Conservation (phyloP, 2,113 vertebrate species). For the Pterophyllum scalare region DNA sequence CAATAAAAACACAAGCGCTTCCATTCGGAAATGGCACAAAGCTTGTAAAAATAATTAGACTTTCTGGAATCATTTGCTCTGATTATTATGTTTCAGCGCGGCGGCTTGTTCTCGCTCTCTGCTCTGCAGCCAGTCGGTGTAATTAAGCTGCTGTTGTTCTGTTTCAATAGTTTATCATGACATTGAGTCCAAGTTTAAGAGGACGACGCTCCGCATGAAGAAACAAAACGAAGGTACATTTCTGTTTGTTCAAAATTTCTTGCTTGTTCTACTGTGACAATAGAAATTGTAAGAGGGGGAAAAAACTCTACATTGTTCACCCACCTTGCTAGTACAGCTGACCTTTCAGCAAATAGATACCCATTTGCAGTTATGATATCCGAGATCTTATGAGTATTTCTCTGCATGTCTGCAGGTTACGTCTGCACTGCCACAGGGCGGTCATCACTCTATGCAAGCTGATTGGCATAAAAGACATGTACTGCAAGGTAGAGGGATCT, state of each 20-base stretch:
- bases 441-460: conserved; percentile 93
- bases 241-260: not conserved
- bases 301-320: not conserved
- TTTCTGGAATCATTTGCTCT: not conserved
- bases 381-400: fast-evolving
- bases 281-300: no score
- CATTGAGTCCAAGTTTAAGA: conserved; percentile 87
- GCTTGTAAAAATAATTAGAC: not conserved
- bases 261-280: not conserved
- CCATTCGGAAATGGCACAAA: not conserved
- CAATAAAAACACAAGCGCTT: conserved; percentile 19
- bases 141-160: conserved; percentile 21
- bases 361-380: not conserved
- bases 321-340: not conserved
- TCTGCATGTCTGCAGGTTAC: conserved; percentile 80
- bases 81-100: not conserved
- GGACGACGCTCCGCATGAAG: conserved; percentile 90
- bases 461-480: conserved; percentile 94
- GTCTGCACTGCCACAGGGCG: conserved; percentile 93
- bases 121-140: not conserved
- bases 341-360: not conserved
- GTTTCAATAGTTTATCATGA: conserved; percentile 90
- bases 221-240: conserved; percentile 87
- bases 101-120: not conserved
- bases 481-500: conserved; percentile 90